Evolutionary conservation across 1,140 invertebrate species (phyloP).

Genomic region (Zaprionus nigranus): DNA sequence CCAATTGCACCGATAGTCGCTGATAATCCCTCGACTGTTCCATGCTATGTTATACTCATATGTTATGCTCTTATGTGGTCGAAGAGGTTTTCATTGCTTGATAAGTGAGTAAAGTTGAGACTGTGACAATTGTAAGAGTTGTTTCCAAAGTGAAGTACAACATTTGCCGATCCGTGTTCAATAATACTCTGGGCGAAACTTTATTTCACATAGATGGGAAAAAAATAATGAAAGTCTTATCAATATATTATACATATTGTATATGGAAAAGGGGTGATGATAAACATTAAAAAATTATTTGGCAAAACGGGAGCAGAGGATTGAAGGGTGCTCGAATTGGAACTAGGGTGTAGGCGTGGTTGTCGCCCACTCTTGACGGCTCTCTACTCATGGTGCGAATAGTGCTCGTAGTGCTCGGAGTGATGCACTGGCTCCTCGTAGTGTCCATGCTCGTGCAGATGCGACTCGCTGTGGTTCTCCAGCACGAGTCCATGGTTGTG

Average conservation of each 20-base stretch:
- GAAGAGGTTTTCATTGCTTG: no score
- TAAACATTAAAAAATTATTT: constrained; percentile 56
- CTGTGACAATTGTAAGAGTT: no score
- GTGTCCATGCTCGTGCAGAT: constrained; percentile 85
- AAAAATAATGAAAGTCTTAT: constrained; percentile 48
- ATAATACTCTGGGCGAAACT: constrained; percentile 54
- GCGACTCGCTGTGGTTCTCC: constrained; percentile 86
- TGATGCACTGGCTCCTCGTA: constrained; percentile 81
- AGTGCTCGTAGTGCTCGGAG: constrained; percentile 76
- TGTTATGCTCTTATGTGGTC: no score
- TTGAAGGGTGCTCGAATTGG: constrained; percentile 1
- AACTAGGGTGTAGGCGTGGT: not conserved
- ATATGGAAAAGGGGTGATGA: not conserved
- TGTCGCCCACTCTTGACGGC: not conserved
- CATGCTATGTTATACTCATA: no score
- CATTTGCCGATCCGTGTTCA: not conserved
- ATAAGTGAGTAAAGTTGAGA: no score
- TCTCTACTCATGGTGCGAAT: constrained; percentile 70
- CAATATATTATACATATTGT: constrained; percentile 13
- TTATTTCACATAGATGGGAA: constrained; percentile 49
- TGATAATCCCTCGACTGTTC: no score
- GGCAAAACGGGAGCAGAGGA: constrained; percentile 47
- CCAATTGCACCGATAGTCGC: no score
- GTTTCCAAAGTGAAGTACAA: not conserved
- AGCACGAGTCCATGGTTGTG: constrained; percentile 86